Evolutionary conservation across 2,113 vertebrate species (phyloP), one percentile per base, ranked within the genome.

Genomic region (Misgurnus anguillicaudatus): DNA sequence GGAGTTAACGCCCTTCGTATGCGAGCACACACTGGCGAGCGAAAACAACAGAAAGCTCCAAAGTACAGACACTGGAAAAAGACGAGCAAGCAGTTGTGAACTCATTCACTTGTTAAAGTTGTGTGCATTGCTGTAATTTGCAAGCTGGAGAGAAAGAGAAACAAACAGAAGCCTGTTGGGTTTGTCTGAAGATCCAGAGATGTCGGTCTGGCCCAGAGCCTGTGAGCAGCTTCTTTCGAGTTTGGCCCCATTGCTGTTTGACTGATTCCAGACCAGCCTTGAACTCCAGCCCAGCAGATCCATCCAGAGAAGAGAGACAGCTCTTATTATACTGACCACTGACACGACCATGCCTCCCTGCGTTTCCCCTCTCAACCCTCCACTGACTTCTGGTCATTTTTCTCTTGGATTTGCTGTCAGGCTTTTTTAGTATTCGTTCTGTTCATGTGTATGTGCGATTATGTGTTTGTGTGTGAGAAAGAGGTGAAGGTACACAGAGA

Each of bases 191-290:
- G 53, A 72, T 75, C 41, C 58, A 61, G 65, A 71, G 47, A 81
- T 63, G n/a, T 70, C 74, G 63, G 48, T 72, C 67, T 81, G 75
- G 80, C 70, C 70, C n/a, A 19, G 14, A 58, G 70, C 70, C 70
- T 60, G 66, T 45, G 60, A 81, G 73, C 61, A 62, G 38, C 61
- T 53, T 75, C 48, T 14, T 58, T 71, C 65, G 45, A 63, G 64
- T 62, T 48, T 77, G 80, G 36, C 74, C 48, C 65, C 57, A 21
- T 57, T 41, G 38, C 70, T 58, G 14, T 75, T 19, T 13, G 58
- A 75, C 41, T 82, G 80, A 77, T 77, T 55, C 74, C 48, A 82
- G 74, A 82, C 36, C 75, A 77, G 80, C 38, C 67, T 17, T 71
- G 57, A 77, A 39, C 36, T 51, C 14, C 4, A 51, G 73, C 55